A percentile compares a stretch with the other conserved stretches of the same genome.
phyloP scores from a whole-genome alignment of 2,113 vertebrate genomes.

The Otus sunia region DNA sequence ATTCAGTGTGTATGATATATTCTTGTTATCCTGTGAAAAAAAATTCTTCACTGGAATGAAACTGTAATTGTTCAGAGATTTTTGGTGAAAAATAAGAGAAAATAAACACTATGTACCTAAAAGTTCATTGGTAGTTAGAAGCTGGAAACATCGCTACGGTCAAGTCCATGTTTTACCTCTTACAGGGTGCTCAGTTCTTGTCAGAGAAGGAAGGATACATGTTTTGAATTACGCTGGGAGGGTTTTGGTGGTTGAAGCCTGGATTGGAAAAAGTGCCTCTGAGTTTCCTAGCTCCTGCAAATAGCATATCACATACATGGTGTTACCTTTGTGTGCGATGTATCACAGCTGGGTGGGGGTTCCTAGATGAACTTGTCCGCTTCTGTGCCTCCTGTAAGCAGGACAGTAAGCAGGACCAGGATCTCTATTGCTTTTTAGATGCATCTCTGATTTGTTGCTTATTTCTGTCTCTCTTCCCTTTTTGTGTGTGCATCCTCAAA shows the following conservation, averaged over 20 bases:
- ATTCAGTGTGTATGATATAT: neutral
- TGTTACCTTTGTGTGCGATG: neutral
- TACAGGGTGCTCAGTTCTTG: neutral
- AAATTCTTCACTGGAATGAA: neutral
- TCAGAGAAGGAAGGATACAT: neutral
- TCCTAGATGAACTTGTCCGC: neutral
- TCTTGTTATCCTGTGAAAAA: neutral
- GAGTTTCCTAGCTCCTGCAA: neutral
- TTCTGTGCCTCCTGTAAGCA: neutral
- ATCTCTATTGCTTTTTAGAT: neutral
- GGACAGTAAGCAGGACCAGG: neutral
- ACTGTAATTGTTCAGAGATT: neutral
- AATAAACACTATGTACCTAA: neutral
- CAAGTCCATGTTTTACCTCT: neutral
- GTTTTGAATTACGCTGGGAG: neutral
- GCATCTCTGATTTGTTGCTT: neutral
- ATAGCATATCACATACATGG: accelerated
- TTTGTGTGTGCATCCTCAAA: neutral
- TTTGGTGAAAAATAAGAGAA: neutral
- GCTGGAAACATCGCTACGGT: neutral
- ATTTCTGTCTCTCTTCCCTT: neutral
- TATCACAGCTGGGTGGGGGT: neutral
- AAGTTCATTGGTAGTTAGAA: neutral
- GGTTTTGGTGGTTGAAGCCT: neutral
- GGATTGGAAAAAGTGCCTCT: neutral